A percentile compares a stretch with the other conserved stretches of the same genome.
Conservation (phyloP, 2,113 vertebrate genomes). For the Syngnathus scovelli region DNA sequence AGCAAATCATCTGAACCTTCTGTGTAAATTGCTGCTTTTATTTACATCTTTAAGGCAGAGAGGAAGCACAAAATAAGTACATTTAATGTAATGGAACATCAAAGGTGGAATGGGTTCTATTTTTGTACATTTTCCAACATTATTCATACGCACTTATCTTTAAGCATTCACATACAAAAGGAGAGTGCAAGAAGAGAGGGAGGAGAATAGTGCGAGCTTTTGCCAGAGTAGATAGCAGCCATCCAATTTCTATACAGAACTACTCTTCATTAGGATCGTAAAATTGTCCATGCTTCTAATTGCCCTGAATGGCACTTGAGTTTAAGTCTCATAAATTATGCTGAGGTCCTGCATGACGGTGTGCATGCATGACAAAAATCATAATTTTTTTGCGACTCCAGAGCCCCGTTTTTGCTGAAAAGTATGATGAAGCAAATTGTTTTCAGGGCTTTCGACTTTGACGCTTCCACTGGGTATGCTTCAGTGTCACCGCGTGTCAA, state of each 20-base stretch:
- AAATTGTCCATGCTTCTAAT: background rate
- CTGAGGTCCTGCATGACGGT: too few species aligned
- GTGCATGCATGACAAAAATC: too few species aligned
- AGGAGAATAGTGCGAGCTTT: background rate
- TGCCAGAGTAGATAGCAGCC: background rate
- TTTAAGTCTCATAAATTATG: too few species aligned
- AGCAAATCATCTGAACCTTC: background rate
- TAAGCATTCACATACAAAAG: too few species aligned
- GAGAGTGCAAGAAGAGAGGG: background rate
- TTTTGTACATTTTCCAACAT: background rate
- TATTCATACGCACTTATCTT: background rate
- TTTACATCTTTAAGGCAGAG: background rate
- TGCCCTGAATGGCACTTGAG: background rate
- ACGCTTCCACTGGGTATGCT: too few species aligned
- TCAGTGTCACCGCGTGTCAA: too few species aligned
- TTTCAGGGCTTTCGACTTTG: too few species aligned
- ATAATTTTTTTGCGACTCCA: too few species aligned
- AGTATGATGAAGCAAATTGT: too few species aligned
- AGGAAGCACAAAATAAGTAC: background rate
- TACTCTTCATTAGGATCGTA: background rate
- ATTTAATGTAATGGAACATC: background rate
- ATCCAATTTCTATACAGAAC: background rate
- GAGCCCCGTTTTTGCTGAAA: too few species aligned
- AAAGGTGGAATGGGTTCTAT: background rate
- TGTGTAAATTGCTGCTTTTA: background rate